These are phyloP conservation scores for Ichneumoninae sp. DNA, from an alignment of 2,888 invertebrate genomes.

Conservation along the genomic window DNA sequence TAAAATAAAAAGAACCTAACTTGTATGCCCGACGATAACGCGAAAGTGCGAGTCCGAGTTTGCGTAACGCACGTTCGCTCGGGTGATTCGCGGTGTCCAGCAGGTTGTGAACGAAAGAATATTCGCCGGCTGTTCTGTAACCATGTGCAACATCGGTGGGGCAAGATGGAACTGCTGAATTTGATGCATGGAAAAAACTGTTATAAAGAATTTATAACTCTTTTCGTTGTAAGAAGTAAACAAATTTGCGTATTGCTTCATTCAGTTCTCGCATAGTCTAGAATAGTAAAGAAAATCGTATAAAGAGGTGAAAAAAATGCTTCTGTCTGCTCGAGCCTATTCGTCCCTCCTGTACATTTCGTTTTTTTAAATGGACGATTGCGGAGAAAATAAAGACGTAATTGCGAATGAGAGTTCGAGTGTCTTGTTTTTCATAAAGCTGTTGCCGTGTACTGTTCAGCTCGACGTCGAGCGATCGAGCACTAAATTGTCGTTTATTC, in stretches of 20 bases:
- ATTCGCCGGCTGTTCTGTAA: not conserved
- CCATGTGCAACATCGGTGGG: not conserved
- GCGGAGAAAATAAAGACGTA: constrained; percentile 2
- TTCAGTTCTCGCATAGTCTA: not conserved
- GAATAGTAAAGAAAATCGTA: constrained; percentile 2
- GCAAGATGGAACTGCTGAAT: not conserved
- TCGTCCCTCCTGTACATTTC: not conserved
- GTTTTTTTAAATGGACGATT: not conserved
- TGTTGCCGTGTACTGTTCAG: not conserved
- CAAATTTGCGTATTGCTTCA: not conserved
- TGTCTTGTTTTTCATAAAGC: constrained; percentile 20
- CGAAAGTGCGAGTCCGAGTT: constrained; percentile 33
- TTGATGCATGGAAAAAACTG: not conserved
- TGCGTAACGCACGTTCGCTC: constrained; percentile 29
- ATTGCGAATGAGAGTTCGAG: constrained; percentile 16
- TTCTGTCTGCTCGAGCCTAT: constrained; percentile 8
- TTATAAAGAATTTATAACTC: too few species aligned
- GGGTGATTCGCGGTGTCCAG: constrained; percentile 6
- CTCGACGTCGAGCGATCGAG: constrained; percentile 36
- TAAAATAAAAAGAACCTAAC: constrained; percentile 19
- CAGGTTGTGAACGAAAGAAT: not conserved
- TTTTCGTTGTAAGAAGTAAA: not conserved
- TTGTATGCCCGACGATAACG: constrained; percentile 8
- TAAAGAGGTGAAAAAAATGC: constrained; percentile 9
- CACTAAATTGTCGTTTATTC: constrained; percentile 56